Evolutionary conservation across 1,140 invertebrate genomes (phyloP), one percentile per base, ranked within the genome.

Genomic region (Trichomalopsis sarcophagae): DNA sequence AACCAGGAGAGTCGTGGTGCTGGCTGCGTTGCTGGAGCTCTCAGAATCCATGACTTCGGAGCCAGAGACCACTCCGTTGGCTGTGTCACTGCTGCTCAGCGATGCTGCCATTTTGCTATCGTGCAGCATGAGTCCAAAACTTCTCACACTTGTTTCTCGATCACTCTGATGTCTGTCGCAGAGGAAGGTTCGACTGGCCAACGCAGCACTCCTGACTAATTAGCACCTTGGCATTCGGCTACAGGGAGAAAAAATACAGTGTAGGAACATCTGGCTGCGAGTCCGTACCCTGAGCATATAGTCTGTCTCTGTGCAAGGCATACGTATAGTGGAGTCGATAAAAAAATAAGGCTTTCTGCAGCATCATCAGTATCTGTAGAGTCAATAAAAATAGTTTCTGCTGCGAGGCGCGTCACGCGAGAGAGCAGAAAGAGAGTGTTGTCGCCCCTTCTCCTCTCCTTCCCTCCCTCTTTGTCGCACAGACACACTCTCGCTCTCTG

Each of bases 91-190:
- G 82, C 85, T 89, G 86, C 85, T 84, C 36, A 86, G 79, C 78
- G 89, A 87, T 81, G 90, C 87, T 90, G 88, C 89, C 92, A 92
- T 92, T 91, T 89, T 89, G 88, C 87, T 89, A 88, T 92, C 88
- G 88, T 90, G 90, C 89, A 90, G 92, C 87, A 81, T 62, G 17
- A n/a, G 21, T 6, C 55, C 5, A n/a, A n/a, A 21, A 21, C 55
- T 62, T 62, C 1, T 2, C 2, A 62, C 55, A n/a, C 21, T 62
- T 62, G 17, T 7, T n/a, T 7, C 55, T n/a, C 17, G 6, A 62
- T 21, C 6, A n/a, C 55, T 62, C 6, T 7, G 17, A n/a, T n/a
- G 6, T 27, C 27, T n/a, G 55, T n/a, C 6, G 0, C 55, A 62
- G 55, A 62, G 17, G 21, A 21, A 62, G 17, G 17, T 62, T 62